Base-by-base conservation (phyloP, 2,888 invertebrate genomes). In the Philereme transversata region DNA sequence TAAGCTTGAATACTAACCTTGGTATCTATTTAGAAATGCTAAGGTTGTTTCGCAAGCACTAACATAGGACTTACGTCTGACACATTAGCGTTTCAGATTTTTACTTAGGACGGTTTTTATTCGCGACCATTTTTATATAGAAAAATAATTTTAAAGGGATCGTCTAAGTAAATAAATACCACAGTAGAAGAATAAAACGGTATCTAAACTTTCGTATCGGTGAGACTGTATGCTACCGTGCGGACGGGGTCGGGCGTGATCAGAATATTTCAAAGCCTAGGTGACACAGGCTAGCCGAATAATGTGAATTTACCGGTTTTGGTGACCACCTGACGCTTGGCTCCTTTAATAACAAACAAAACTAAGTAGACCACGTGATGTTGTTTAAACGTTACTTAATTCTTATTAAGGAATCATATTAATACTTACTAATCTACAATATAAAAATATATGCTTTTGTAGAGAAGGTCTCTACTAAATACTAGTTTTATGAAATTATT, bases 221-320 rank as follows among this genome's bases (percentile, higher is more conserved):
- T 60, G 59, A 63, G 60, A 51, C 67, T 70, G 60, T 57, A 67
- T 66, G 65, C 53, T 57, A 62, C 60, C 55, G 59, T 53, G 51
- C 52, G 57, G 56, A 54, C 58, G 61, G 68, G 81, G 81, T 78
- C 79, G 75, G 55, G 60, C 83, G 79, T 82, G 83, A 72, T 60
- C 64, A 38, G 83, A 79, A 84, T 83, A 76, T 72, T 70, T 67
- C 67, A 76, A 74, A 76, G 56, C 65, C 53, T 52, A 58, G 49
- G 11, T 48, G 58, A 56, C 51, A 41, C 50, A 34, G 44, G 55
- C 61, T 61, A 51, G 62, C 55, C 52, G 52, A 52, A 60, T 49
- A 45, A 56, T 65, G 47, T 50, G 56, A 46, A 60, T 64, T 57
- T 61, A 73, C 69, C 71, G 70, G 67, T 69, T 68, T 67, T 66